Evolutionary conservation across 2,797 vertebrate species (phyloP).

Genomic region (Sebastiscus tertius): DNA sequence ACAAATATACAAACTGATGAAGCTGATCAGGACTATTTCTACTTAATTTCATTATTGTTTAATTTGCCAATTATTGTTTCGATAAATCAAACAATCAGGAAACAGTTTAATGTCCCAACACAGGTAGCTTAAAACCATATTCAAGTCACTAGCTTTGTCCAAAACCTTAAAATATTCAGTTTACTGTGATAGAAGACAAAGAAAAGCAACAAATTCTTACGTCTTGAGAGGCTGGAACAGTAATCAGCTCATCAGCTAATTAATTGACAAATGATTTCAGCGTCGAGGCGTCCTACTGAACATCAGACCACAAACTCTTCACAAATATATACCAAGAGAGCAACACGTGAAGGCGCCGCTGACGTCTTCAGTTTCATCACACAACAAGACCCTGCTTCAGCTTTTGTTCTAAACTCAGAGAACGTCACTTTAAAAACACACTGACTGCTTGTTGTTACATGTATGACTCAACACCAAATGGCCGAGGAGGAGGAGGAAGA

Average conservation of each 20-base stretch:
- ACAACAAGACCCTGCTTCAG: neutral
- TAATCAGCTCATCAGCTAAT: neutral
- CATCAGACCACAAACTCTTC: neutral
- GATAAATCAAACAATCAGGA: no score
- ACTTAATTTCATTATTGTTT: neutral
- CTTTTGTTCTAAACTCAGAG: neutral
- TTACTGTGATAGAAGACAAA: neutral
- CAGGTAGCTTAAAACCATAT: neutral
- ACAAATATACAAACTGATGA: neutral
- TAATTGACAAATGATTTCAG: neutral
- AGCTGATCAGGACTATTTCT: neutral
- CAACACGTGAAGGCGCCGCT: neutral
- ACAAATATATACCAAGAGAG: neutral
- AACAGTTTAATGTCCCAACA: neutral
- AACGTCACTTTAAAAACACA: constrained; percentile 2
- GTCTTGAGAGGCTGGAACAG: no score
- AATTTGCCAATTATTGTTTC: neutral
- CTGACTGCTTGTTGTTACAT: neutral
- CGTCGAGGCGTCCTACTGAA: neutral
- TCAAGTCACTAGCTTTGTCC: neutral
- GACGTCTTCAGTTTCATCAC: neutral
- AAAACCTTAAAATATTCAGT: neutral
- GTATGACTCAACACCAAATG: constrained; percentile 45
- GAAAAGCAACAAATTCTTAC: no score
- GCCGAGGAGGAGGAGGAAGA: neutral